Evolutionary conservation across 2,113 vertebrate genomes (phyloP).

Genomic region (Malurus cyaneus): DNA sequence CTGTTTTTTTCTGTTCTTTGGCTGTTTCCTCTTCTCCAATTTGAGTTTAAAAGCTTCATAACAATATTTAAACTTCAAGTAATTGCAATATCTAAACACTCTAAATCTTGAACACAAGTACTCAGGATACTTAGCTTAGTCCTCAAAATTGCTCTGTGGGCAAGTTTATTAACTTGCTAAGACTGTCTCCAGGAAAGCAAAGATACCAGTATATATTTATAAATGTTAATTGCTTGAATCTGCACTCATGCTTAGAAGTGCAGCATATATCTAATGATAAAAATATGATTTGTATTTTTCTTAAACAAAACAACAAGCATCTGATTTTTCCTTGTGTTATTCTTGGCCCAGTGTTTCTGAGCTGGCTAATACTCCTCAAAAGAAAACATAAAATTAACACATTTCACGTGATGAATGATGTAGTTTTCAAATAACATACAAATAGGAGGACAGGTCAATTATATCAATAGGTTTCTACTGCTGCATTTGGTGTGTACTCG

Average conservation of each 20-base stretch:
- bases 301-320: background rate
- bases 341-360: background rate
- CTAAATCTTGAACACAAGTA: conserved; percentile 17
- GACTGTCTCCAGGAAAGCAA: background rate
- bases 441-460: background rate
- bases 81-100: conserved; percentile 18
- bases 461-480: background rate
- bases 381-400: background rate
- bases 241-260: background rate
- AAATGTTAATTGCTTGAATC: background rate
- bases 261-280: background rate
- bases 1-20: conserved; percentile 54
- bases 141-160: background rate
- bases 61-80: conserved; percentile 11
- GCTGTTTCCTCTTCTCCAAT: background rate
- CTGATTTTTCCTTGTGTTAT: background rate
- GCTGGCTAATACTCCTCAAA: background rate
- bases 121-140: background rate
- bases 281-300: background rate
- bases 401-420: too few relatives aligned
- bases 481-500: background rate
- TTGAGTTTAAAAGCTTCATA: conserved; percentile 45
- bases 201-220: background rate
- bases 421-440: background rate
- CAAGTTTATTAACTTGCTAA: background rate